Percentiles rank a stretch among this genome's conserved stretches.
Evolutionary conservation across 2,113 vertebrate species (phyloP).

Genomic region (Delphinus delphis): DNA sequence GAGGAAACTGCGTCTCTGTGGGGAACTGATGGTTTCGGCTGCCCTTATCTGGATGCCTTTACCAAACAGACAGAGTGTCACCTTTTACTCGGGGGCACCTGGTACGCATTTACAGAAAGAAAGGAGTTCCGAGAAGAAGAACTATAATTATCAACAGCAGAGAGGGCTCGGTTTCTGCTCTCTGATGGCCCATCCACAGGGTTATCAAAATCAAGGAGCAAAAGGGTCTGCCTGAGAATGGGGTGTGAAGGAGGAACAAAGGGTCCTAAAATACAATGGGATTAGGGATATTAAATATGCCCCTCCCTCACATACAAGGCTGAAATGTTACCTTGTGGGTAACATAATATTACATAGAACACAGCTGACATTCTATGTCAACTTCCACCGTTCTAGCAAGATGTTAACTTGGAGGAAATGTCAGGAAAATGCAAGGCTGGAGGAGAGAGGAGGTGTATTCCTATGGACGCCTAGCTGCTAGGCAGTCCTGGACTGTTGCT

Average conservation of each 20-base stretch:
- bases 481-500: not conserved
- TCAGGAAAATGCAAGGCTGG: not conserved
- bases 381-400: not conserved
- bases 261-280: not conserved
- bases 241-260: not conserved
- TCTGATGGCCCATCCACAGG: not conserved
- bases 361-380: not conserved
- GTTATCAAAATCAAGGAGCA: not conserved
- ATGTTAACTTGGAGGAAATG: not conserved
- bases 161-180: constrained; percentile 14
- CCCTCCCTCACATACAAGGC: not conserved
- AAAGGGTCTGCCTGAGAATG: not conserved
- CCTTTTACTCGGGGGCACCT: constrained; percentile 54
- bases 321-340: not conserved
- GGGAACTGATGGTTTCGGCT: not conserved
- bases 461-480: not conserved
- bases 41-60: not conserved
- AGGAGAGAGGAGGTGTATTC: not conserved
- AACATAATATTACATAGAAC: not conserved
- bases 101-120: constrained; percentile 46
- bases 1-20: constrained; percentile 27
- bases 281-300: not conserved
- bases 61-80: constrained; percentile 20
- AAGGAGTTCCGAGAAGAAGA: constrained; percentile 58
- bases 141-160: constrained; percentile 52